These are phyloP conservation scores for Agrotis exclamationis DNA, from an alignment of 2,888 invertebrate species.

Conservation along the genomic window DNA sequence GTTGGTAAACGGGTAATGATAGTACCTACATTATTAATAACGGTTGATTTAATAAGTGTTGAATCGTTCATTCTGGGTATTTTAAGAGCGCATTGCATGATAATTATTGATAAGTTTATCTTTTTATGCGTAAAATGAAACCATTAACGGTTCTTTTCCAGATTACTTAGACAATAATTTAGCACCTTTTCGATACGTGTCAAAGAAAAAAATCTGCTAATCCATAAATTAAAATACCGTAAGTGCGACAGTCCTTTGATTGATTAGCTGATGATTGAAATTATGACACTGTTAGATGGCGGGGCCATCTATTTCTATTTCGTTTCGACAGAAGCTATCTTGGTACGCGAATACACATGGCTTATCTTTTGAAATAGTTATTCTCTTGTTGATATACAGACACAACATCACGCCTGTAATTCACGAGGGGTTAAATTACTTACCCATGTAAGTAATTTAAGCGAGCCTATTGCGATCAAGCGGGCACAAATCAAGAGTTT, in stretches of 20 bases:
- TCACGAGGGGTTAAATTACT: no score
- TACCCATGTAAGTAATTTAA: no score
- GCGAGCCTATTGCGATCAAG: no score
- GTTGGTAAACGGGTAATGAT: slow-evolving; percentile 4
- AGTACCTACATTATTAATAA: neutral
- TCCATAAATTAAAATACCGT: no score
- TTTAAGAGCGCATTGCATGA: neutral
- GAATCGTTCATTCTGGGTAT: neutral
- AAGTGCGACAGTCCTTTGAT: no score
- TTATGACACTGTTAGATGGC: no score
- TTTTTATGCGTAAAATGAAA: neutral
- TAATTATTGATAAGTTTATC: neutral
- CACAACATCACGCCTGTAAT: no score
- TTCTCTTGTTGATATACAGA: no score
- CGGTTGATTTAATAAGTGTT: slow-evolving; percentile 29
- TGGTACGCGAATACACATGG: neutral
- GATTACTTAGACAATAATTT: neutral
- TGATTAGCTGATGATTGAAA: no score
- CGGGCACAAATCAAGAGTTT: no score
- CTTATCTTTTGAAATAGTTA: neutral
- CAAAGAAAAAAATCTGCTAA: neutral
- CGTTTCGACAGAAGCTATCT: neutral
- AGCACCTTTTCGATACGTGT: no score
- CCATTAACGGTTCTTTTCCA: neutral
- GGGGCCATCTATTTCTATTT: no score